Conservation (phyloP, 2,113 vertebrate species). For the Cyprinodon tularosa region DNA sequence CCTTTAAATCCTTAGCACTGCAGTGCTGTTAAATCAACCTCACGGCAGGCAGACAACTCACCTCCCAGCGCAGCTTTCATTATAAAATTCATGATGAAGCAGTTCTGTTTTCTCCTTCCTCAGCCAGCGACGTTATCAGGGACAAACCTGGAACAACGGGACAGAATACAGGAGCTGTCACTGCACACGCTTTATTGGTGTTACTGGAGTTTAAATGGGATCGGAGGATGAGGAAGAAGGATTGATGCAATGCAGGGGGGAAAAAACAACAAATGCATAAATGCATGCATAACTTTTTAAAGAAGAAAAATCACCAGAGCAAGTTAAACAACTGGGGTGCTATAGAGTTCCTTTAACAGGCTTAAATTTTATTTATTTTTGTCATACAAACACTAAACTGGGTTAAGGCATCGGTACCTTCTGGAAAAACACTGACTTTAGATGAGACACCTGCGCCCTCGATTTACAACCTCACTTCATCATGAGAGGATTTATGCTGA, state of each 20-base stretch:
- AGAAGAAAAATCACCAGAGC: background rate
- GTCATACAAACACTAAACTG: conserved; percentile 7
- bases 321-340: background rate
- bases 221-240: background rate
- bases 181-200: conserved; percentile 12
- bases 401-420: conserved; percentile 12
- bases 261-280: background rate
- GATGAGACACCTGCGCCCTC: conserved; percentile 48
- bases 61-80: conserved; percentile 80
- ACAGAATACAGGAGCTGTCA: conserved; percentile 59
- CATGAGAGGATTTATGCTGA: conserved; percentile 64
- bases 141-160: conserved; percentile 64
- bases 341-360: background rate
- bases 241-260: background rate
- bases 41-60: conserved; percentile 63
- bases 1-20: conserved; percentile 70
- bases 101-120: conserved; percentile 68
- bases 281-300: background rate
- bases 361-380: background rate
- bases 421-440: conserved; percentile 11
- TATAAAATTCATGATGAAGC: conserved; percentile 81
- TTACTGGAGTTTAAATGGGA: conserved; percentile 41
- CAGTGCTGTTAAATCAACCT: conserved; percentile 76
- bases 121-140: conserved; percentile 53
- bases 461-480: conserved; percentile 58